Conservation (phyloP, 35 echinoderm and acorn worm genomes). For the Amphiura filiformis region DNA sequence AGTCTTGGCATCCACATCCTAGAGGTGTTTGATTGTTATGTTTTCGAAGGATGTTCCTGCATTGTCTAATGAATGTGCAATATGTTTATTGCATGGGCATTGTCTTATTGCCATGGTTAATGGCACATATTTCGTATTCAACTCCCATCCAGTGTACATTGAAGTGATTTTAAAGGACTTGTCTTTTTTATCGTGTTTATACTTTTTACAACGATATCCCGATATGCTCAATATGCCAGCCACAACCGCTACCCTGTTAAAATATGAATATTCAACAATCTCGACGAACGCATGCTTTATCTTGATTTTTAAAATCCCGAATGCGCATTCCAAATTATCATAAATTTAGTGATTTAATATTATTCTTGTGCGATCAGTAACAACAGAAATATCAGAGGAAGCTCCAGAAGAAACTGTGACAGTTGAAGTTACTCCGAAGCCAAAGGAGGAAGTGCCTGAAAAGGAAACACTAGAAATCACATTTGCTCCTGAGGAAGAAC, state of each 20-base stretch:
- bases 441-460: constrained; percentile 1
- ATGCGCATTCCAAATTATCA: neutral
- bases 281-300: neutral
- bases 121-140: too few species aligned
- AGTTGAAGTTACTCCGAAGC: neutral
- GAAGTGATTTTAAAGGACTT: too few species aligned
- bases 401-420: neutral
- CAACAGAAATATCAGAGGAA: neutral
- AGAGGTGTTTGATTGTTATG: neutral
- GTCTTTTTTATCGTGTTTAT: too few species aligned
- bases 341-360: neutral
- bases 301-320: neutral
- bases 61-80: too few species aligned
- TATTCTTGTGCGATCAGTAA: too few species aligned
- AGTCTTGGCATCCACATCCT: neutral
- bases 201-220: too few species aligned
- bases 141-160: too few species aligned
- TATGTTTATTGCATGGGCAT: too few species aligned
- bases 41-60: too few species aligned
- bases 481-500: neutral
- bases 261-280: too few species aligned
- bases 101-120: too few species aligned
- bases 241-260: neutral
- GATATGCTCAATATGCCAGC: too few species aligned
- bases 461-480: neutral